These are phyloP conservation scores for Onychorhynchus coronatus DNA, from an alignment of 2,113 vertebrate genomes.

Conservation along the genomic window DNA sequence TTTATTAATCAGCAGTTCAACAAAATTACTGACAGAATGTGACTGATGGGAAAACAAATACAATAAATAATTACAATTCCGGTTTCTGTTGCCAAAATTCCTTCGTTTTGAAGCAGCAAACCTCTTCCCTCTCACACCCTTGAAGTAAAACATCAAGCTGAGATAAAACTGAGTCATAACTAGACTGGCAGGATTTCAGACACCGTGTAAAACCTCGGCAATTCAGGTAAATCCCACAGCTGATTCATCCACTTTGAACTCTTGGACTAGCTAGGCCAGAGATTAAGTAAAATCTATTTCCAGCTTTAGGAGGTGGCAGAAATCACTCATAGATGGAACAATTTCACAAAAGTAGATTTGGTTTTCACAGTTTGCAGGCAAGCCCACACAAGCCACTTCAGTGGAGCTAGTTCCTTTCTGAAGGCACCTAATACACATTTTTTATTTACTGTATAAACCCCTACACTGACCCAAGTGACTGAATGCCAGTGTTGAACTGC, in stretches of 20 bases:
- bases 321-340: background rate
- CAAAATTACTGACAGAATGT: background rate
- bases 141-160: background rate
- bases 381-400: background rate
- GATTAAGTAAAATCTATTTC: background rate
- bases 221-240: background rate
- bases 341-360: background rate
- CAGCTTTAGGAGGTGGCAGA: background rate
- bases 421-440: background rate
- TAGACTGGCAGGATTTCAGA: background rate
- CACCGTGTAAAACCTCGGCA: background rate
- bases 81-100: background rate
- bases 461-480: background rate
- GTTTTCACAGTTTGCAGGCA: background rate
- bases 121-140: background rate
- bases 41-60: background rate
- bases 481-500: background rate
- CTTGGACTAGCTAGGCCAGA: background rate
- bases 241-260: background rate
- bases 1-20: background rate
- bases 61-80: background rate
- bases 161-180: background rate
- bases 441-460: background rate
- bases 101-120: background rate
- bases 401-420: background rate